Conservation (phyloP, 2,113 vertebrate species). For the Pitta sordida region DNA sequence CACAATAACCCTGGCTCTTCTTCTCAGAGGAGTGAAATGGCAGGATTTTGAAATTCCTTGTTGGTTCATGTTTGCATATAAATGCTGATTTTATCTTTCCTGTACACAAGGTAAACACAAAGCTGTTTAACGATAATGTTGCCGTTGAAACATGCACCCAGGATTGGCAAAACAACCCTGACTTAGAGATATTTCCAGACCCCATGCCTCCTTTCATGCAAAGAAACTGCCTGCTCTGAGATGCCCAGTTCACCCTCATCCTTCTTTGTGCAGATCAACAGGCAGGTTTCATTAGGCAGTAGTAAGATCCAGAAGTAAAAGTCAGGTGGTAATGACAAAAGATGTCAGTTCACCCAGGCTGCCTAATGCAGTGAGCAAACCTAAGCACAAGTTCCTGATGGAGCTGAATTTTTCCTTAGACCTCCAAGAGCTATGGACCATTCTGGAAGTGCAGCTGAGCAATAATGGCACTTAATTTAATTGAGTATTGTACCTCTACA, state of each 20-base stretch:
- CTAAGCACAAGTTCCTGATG: fast-evolving
- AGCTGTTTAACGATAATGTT: conserved; percentile 61
- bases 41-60: conserved; percentile 67
- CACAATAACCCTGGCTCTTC: conserved; percentile 65
- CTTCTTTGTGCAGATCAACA: background rate
- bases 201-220: background rate
- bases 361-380: background rate
- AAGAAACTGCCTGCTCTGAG: background rate
- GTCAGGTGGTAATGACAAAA: background rate
- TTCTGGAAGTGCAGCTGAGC: background rate
- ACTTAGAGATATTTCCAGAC: conserved; percentile 31
- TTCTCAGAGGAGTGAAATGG: conserved; percentile 50
- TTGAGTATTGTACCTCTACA: background rate
- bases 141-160: conserved; percentile 54
- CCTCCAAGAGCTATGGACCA: background rate
- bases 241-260: background rate
- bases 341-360: background rate
- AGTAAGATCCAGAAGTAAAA: background rate
- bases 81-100: conserved; percentile 70
- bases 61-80: conserved; percentile 70
- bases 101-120: conserved; percentile 68
- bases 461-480: background rate
- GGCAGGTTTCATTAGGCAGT: background rate
- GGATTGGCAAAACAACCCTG: conserved; percentile 47
- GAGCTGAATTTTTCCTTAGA: background rate